phyloP scores from a whole-genome alignment of 2,113 vertebrate genomes.

The Willisornis vidua region DNA sequence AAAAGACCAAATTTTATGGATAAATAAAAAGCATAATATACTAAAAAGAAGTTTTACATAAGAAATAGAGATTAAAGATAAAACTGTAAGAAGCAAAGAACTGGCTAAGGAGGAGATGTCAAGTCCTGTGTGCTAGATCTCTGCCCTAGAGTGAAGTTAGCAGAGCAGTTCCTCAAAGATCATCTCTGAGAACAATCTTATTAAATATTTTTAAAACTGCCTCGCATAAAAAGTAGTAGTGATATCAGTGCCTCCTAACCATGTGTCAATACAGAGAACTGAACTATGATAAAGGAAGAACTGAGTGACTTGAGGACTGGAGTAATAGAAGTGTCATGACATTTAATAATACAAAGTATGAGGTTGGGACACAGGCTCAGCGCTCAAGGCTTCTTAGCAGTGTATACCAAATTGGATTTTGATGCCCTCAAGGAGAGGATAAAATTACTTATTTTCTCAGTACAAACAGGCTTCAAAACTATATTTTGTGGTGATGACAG shows the following conservation, averaged over 20 bases:
- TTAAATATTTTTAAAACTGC: not conserved
- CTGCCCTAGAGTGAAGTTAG: not conserved
- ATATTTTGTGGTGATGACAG: conserved; percentile 21
- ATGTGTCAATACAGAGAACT: not conserved
- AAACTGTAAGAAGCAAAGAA: not conserved
- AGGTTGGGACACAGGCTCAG: conserved; percentile 31
- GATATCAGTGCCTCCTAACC: conserved; percentile 27
- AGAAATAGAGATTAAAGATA: not conserved
- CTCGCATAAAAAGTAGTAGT: not conserved
- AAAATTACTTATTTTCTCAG: conserved; percentile 66
- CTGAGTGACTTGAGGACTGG: not conserved
- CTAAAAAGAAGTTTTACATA: not conserved
- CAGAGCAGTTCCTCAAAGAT: not conserved
- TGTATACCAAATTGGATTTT: conserved; percentile 61
- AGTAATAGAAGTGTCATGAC: conserved; percentile 50
- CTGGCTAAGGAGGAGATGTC: not conserved
- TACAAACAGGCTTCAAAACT: conserved; percentile 23
- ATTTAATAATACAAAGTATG: conserved; percentile 61
- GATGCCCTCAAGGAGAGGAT: conserved; percentile 55
- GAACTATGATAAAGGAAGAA: conserved; percentile 24
- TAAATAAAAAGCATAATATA: not conserved
- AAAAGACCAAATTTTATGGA: not conserved
- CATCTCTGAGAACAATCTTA: not conserved
- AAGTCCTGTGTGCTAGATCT: not conserved
- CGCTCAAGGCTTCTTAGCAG: conserved; percentile 50